Conservation (phyloP, 2,888 invertebrate species). For the Amitus sp. region DNA sequence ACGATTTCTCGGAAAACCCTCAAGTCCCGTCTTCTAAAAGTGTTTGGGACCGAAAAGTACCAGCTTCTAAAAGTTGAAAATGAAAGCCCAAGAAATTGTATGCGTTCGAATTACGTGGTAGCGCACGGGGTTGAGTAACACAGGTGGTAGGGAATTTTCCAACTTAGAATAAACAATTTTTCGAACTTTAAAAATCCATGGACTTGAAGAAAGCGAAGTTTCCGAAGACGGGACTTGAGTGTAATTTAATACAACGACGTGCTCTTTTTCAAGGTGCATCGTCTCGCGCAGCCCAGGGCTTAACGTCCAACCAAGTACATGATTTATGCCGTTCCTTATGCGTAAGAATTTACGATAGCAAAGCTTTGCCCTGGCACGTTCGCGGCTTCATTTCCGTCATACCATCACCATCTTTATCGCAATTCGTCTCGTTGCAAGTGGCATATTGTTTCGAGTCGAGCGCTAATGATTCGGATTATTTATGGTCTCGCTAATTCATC, state of each 20-base stretch:
- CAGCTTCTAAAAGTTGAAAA: no score
- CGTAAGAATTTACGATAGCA: slow-evolving; percentile 24
- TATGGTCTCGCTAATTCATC: neutral
- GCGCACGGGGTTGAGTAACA: no score
- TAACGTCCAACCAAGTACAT: slow-evolving; percentile 21
- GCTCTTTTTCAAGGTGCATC: slow-evolving; percentile 12
- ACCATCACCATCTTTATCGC: slow-evolving; percentile 11
- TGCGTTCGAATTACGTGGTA: no score
- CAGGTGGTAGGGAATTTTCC: no score
- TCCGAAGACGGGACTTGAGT: no score
- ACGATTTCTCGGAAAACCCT: no score
- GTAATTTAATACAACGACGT: slow-evolving; percentile 30
- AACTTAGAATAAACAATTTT: no score
- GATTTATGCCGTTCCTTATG: slow-evolving; percentile 34
- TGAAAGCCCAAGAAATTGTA: no score
- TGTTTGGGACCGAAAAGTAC: no score
- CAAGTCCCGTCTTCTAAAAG: no score
- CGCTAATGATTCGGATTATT: slow-evolving; percentile 8
- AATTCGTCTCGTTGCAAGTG: slow-evolving; percentile 15
- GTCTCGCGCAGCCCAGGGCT: slow-evolving; percentile 28
- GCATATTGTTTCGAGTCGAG: slow-evolving; percentile 10
- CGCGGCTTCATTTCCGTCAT: slow-evolving; percentile 10
- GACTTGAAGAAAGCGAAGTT: no score
- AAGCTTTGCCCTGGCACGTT: slow-evolving; percentile 2
- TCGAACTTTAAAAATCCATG: no score